Conservation (phyloP, 2,113 vertebrate genomes). For the Takifugu bimaculatus region DNA sequence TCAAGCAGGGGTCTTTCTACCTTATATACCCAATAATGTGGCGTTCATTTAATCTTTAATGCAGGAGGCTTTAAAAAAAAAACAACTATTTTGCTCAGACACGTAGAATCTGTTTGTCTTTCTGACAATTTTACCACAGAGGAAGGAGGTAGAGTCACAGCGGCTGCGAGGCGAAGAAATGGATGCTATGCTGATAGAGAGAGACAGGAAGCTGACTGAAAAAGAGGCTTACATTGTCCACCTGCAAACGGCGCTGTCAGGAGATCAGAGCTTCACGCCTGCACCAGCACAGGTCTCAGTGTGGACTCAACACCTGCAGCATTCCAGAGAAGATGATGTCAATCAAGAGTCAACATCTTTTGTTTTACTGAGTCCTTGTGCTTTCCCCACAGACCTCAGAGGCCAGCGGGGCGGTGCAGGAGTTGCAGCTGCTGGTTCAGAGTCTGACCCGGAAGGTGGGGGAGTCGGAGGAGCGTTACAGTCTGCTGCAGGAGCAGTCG, state of each 20-base stretch:
- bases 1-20: too few species aligned
- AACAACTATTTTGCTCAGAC: too few species aligned
- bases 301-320: not conserved
- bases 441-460: constrained; percentile 85
- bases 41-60: too few species aligned
- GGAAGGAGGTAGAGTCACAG: constrained; percentile 72
- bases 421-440: constrained; percentile 79
- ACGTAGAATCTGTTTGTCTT: not conserved
- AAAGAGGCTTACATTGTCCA: constrained; percentile 86
- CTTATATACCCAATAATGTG: too few species aligned
- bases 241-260: constrained; percentile 74
- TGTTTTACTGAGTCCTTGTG: not conserved
- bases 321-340: not conserved
- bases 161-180: constrained; percentile 78
- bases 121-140: constrained; percentile 50
- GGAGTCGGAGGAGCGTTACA: constrained; percentile 83
- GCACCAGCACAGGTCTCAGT: constrained; percentile 62
- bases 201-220: constrained; percentile 79
- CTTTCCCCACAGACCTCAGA: constrained; percentile 38
- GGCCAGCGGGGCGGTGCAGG: constrained; percentile 66
- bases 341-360: not conserved
- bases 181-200: constrained; percentile 82
- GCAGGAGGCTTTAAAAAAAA: too few species aligned
- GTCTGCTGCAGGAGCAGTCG: constrained; percentile 80
- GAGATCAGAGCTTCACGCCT: constrained; percentile 39